phyloP scores from a whole-genome alignment of 2,797 vertebrate genomes.

The Gymnocypris eckloni region DNA sequence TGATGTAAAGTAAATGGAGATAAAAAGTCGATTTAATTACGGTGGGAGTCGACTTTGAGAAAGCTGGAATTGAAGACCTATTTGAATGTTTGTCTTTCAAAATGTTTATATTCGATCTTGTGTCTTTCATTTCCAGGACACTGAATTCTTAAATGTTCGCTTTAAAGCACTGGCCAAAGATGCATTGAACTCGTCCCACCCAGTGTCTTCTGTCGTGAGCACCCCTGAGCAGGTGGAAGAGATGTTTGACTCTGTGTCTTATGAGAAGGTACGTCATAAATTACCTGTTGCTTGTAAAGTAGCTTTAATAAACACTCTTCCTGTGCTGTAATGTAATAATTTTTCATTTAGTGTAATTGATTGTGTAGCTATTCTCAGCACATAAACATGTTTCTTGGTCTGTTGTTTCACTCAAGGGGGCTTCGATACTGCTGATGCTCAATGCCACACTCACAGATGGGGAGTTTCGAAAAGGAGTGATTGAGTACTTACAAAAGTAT shows the following conservation, averaged over 20 bases:
- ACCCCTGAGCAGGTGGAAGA: conserved; percentile 90
- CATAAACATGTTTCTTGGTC: neutral
- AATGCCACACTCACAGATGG: conserved; percentile 83
- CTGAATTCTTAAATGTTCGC: conserved; percentile 85
- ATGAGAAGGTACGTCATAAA: conserved; percentile 86
- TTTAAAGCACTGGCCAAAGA: conserved; percentile 90
- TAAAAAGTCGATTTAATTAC: neutral
- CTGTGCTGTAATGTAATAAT: neutral
- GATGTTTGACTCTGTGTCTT: conserved; percentile 96
- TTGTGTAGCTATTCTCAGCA: neutral
- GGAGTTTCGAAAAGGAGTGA: conserved; percentile 86
- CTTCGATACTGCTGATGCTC: conserved; percentile 93
- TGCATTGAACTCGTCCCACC: conserved; percentile 89
- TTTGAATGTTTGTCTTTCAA: neutral
- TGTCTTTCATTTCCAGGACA: conserved; percentile 77
- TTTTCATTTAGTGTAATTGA: neutral
- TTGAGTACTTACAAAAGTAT: conserved; percentile 84
- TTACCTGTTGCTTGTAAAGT: neutral
- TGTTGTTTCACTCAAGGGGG: conserved; percentile 78
- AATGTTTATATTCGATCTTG: neutral
- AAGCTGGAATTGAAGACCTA: neutral
- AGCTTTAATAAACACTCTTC: neutral
- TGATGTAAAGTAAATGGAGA: neutral
- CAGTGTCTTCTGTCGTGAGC: conserved; percentile 85
- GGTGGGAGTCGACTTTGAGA: neutral